Evolutionary conservation across 2,797 vertebrate species (phyloP), one percentile per base, ranked within the genome.

Genomic region (Amblyraja radiata): DNA sequence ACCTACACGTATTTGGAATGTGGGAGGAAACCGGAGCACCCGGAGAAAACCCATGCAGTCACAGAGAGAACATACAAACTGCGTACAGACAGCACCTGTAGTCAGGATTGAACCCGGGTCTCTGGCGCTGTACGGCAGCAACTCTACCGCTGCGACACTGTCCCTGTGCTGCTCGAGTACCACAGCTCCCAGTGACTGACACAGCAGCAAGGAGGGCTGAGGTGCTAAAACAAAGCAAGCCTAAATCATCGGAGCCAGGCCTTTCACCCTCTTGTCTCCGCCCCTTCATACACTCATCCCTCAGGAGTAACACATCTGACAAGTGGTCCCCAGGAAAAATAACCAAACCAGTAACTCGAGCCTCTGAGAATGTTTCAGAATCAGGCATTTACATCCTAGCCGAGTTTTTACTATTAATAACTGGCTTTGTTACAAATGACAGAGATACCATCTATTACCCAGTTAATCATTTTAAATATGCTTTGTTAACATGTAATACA

Each of bases 381-480:
- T 71, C 65, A 71, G 90, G 46, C 36, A 21, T 91, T 91, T 71
- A 73, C 90, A 73, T 91, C 68, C 68, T 13, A 18, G 21, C 21
- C 39, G 90, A 73, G 58, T 18, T 86, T 86, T 32, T 63, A 14
- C 86, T 86, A 86, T 86, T 86, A 86, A 86, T 86, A 63, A n/a
- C 61, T 86, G 16, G 83, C 28, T 14, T 63, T 86, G 61, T 63
- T n/a, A 65, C 83, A 86, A 32, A 63, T 86, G 83, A 86, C 83
- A 63, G 61, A 86, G 83, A 63, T n/a, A 63, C 83, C 63, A 63
- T 86, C 25, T 86, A 63, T 86, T 32, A 86, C 58, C 80, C 6
- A 61, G 58, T 86, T 86, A 86, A 63, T 86, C 83, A 65, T 61
- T 84, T 86, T n/a, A 86, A 63, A 86, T 86, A 63, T 86, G 14